Conservation (phyloP, 2,797 vertebrate genomes). For the Dromococcyx pavoninus region DNA sequence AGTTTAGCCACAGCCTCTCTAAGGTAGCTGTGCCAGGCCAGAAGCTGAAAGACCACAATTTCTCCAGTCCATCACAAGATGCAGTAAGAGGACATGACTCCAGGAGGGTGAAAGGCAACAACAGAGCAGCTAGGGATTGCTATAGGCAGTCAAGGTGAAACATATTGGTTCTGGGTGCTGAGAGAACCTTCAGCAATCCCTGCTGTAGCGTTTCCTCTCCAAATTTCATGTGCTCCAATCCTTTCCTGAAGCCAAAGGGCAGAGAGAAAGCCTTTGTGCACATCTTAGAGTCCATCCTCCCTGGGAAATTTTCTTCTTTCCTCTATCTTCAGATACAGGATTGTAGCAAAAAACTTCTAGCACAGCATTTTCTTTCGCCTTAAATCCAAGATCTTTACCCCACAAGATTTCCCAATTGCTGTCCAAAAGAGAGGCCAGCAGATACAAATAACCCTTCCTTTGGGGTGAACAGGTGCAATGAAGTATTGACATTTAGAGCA, state of each 20-base stretch:
- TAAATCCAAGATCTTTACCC: background rate
- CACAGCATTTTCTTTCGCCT: background rate
- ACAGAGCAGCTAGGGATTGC: background rate
- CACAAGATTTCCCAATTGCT: background rate
- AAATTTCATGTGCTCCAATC: rapidly evolving
- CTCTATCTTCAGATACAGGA: background rate
- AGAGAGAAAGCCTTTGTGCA: background rate
- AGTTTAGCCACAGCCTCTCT: background rate
- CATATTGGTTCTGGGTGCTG: background rate
- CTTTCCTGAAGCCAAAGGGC: background rate
- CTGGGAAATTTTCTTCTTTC: background rate
- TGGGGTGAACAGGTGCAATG: background rate
- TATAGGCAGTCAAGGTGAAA: background rate
- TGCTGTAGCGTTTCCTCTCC: background rate
- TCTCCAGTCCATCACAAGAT: background rate
- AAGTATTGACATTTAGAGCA: background rate
- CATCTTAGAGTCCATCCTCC: background rate
- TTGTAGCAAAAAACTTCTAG: background rate
- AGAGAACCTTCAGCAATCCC: background rate
- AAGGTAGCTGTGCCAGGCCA: background rate
- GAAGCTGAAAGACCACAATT: background rate
- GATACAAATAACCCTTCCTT: background rate
- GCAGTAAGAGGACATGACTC: background rate
- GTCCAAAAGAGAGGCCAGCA: background rate
- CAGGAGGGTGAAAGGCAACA: background rate